phyloP scores from a whole-genome alignment of 53 echinoderm and acorn worm species.

The Hippasteria phrygiana region DNA sequence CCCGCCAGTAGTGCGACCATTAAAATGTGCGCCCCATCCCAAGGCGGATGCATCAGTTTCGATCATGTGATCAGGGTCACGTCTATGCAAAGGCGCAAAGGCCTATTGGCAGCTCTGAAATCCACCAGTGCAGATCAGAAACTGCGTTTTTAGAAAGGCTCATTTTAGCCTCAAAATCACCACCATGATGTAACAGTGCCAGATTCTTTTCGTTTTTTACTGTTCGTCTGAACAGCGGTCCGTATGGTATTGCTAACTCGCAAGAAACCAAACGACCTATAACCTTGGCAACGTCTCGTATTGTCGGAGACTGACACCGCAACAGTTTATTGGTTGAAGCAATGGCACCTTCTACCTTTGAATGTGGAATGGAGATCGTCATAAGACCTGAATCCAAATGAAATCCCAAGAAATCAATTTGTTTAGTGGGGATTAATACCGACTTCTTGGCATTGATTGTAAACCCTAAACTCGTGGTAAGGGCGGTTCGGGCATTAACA shows the following conservation, averaged over 20 bases:
- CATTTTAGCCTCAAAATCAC: constrained; percentile 11
- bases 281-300: not conserved
- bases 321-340: not conserved
- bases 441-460: not conserved
- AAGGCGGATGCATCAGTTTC: too few relatives aligned
- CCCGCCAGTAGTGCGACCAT: too few relatives aligned
- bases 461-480: not conserved
- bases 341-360: not conserved
- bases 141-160: not conserved
- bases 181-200: not conserved
- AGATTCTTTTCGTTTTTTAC: constrained; percentile 1
- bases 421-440: not conserved
- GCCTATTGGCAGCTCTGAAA: constrained; percentile 11
- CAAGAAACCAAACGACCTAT: not conserved
- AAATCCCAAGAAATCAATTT: constrained; percentile 2
- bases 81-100: constrained; percentile 11
- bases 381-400: not conserved
- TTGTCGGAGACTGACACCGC: not conserved
- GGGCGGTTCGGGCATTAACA: constrained; percentile 27
- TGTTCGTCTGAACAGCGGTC: constrained; percentile 4
- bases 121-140: not conserved
- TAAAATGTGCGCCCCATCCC: too few relatives aligned
- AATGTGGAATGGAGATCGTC: not conserved
- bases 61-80: too few relatives aligned
- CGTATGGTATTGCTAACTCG: not conserved